Percentiles rank a stretch among this genome's conserved stretches.
Conservation (phyloP, 1,140 invertebrate species). For the Micrasema longulum region DNA sequence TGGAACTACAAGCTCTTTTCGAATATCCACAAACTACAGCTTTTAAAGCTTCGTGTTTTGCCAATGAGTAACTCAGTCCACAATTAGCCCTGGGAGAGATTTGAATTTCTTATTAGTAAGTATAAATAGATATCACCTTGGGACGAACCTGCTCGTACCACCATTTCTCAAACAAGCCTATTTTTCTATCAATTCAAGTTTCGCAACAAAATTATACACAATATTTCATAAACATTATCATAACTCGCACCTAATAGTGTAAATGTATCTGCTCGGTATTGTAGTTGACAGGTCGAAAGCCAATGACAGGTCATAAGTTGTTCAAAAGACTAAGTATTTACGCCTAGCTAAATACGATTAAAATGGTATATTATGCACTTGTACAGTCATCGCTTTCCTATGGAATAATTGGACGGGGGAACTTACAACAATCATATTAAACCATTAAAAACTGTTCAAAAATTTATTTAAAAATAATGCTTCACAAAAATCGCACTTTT, state of each 20-base stretch:
- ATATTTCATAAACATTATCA: neutral
- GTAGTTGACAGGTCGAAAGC: neutral
- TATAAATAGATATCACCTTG: slow-evolving; percentile 45
- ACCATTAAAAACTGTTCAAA: no score
- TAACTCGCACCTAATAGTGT: neutral
- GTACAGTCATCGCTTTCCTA: no score
- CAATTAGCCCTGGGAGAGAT: slow-evolving; percentile 37
- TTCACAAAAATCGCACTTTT: no score
- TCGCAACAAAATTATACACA: neutral
- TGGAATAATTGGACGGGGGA: no score
- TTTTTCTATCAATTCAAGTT: neutral
- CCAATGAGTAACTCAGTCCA: slow-evolving; percentile 29
- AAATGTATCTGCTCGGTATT: neutral
- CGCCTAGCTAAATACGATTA: no score
- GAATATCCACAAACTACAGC: neutral
- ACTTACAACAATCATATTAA: no score
- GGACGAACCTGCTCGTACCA: no score
- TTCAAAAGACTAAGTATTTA: no score
- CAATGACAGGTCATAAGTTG: no score
- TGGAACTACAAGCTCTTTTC: neutral
- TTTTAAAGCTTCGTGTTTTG: neutral
- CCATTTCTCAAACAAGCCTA: no score
- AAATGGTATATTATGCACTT: no score
- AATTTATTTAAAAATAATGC: no score
- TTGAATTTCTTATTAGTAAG: slow-evolving; percentile 37